phyloP scores from a whole-genome alignment of 1,140 invertebrate genomes.

The Oscheius sp. region DNA sequence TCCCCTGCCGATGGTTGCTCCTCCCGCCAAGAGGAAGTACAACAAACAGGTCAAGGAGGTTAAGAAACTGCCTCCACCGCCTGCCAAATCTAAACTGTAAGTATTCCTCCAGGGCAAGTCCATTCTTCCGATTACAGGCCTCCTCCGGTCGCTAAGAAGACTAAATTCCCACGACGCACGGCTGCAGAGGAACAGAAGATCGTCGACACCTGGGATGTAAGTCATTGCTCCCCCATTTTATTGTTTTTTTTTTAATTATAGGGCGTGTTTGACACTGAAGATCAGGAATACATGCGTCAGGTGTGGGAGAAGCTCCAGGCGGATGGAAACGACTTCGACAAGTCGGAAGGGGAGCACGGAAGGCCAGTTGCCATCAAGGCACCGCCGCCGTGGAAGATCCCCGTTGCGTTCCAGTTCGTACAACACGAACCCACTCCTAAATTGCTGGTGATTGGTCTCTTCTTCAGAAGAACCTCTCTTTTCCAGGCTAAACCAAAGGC shows the following conservation, averaged over 20 bases:
- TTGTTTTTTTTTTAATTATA: background rate
- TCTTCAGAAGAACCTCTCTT: background rate
- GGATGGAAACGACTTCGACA: background rate
- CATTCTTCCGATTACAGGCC: too few species aligned
- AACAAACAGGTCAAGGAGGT: too few species aligned
- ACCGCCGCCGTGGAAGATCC: background rate
- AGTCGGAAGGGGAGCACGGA: background rate
- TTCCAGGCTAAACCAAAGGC: background rate
- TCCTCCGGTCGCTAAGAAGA: too few species aligned
- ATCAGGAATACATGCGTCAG: constrained; percentile 4
- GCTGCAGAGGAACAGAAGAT: too few species aligned
- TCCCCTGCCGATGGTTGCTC: too few species aligned
- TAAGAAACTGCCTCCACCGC: too few species aligned
- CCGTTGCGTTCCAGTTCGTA: background rate
- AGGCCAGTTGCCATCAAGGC: constrained; percentile 14
- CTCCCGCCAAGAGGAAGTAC: too few species aligned
- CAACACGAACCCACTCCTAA: background rate
- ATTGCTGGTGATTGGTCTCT: background rate
- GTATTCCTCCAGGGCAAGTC: too few species aligned
- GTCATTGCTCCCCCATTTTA: too few species aligned
- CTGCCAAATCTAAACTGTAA: too few species aligned
- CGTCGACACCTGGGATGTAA: too few species aligned
- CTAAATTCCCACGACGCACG: too few species aligned
- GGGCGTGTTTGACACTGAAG: constrained; percentile 5
- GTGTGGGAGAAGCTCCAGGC: constrained; percentile 5